Conservation (phyloP, 1,140 invertebrate species). For the Schlechtendalia chinensis region DNA sequence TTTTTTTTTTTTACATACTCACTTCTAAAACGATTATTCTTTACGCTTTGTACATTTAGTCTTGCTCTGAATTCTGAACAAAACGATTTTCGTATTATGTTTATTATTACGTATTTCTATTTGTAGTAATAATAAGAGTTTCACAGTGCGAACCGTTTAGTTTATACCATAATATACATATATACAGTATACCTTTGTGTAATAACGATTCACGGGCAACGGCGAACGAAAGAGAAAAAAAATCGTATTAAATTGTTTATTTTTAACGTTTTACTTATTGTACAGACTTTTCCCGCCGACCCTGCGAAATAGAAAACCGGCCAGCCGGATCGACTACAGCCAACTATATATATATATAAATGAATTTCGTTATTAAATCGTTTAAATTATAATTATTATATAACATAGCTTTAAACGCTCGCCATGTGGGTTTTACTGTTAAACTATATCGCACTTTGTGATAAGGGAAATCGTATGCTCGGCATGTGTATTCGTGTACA, state of each 20-base stretch:
- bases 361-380: conserved; percentile 31
- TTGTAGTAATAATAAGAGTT: no score
- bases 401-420: conserved; percentile 18
- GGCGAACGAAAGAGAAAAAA: neutral
- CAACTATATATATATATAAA: no score
- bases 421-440: conserved; percentile 6
- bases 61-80: no score
- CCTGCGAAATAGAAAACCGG: neutral
- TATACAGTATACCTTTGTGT: neutral
- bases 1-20: no score
- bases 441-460: neutral
- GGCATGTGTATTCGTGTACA: conserved; percentile 1
- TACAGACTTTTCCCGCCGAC: conserved; percentile 4
- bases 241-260: neutral
- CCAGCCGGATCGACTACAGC: neutral
- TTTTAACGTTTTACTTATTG: neutral
- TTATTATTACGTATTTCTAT: no score
- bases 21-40: no score
- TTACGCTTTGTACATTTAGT: no score
- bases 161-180: neutral
- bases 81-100: no score
- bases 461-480: neutral
- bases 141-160: neutral
- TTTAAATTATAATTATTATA: conserved; percentile 12
- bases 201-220: neutral